Percentiles rank a stretch among this genome's conserved stretches.
phyloP scores from a whole-genome alignment of 2,113 vertebrate genomes.

The Malurus melanocephalus region DNA sequence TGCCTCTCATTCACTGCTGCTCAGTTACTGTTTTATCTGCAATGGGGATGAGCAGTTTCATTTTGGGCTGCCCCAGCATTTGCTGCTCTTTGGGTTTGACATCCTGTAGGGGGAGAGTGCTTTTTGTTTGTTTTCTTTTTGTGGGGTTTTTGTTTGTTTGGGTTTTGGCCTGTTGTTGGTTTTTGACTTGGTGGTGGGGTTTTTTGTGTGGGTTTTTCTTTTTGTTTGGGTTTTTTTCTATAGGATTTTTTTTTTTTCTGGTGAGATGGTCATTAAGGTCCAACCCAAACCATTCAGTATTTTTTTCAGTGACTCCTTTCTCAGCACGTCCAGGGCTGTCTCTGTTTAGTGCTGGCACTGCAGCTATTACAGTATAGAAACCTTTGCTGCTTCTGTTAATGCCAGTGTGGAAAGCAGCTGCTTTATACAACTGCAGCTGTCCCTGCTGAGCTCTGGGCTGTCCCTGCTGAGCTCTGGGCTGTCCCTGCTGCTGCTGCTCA shows the following conservation, averaged over 20 bases:
- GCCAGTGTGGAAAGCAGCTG: neutral
- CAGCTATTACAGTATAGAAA: rapidly evolving
- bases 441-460: neutral
- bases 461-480: neutral
- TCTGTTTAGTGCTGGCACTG: neutral
- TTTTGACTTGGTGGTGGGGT: neutral
- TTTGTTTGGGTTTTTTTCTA: no score
- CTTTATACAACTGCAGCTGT: neutral
- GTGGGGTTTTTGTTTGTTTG: neutral
- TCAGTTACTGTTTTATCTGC: neutral
- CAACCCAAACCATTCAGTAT: neutral
- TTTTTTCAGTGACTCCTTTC: neutral
- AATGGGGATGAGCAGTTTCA: neutral
- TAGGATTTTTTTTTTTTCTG: neutral
- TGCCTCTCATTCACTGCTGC: neutral
- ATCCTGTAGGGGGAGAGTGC: neutral
- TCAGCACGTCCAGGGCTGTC: neutral
- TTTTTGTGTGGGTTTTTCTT: neutral
- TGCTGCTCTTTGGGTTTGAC: neutral
- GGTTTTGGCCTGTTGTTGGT: neutral
- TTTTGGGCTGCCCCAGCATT: neutral
- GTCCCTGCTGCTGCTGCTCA: neutral
- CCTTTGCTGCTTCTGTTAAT: neutral
- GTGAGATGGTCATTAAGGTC: neutral
- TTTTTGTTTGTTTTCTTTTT: neutral